phyloP scores from a whole-genome alignment of 2,797 vertebrate species.

The Triplophysa bombifrons region DNA sequence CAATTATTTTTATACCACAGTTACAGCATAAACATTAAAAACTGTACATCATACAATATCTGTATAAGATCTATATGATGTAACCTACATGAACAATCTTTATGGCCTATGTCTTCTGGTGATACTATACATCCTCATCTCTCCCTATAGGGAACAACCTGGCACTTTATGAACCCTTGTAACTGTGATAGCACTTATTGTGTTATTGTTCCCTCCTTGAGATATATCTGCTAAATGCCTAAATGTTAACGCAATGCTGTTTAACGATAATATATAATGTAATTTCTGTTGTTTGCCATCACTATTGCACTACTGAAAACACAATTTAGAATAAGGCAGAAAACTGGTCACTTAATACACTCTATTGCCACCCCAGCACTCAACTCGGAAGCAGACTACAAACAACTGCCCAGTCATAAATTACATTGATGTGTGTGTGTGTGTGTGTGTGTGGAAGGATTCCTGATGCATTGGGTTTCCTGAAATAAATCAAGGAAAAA shows the following conservation, averaged over 20 bases:
- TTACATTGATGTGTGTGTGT: constrained; percentile 53
- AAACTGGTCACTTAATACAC: constrained; percentile 46
- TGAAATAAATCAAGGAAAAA: constrained; percentile 9
- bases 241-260: not conserved
- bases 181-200: too few relatives aligned
- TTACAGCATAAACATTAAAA: not conserved
- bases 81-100: not conserved
- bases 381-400: constrained; percentile 55
- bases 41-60: not conserved
- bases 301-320: not conserved
- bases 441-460: constrained; percentile 15
- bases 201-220: too few relatives aligned
- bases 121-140: not conserved
- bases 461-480: not conserved
- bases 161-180: too few relatives aligned
- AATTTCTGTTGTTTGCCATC: constrained; percentile 10
- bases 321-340: constrained; percentile 38
- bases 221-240: too few relatives aligned
- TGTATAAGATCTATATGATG: not conserved
- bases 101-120: not conserved
- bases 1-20: not conserved
- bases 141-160: too few relatives aligned
- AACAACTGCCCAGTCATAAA: constrained; percentile 71
- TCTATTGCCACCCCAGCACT: constrained; percentile 44
- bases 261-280: constrained; percentile 1